Evolutionary conservation across 2,113 vertebrate genomes (phyloP).

Genomic region (Pygoscelis adeliae): DNA sequence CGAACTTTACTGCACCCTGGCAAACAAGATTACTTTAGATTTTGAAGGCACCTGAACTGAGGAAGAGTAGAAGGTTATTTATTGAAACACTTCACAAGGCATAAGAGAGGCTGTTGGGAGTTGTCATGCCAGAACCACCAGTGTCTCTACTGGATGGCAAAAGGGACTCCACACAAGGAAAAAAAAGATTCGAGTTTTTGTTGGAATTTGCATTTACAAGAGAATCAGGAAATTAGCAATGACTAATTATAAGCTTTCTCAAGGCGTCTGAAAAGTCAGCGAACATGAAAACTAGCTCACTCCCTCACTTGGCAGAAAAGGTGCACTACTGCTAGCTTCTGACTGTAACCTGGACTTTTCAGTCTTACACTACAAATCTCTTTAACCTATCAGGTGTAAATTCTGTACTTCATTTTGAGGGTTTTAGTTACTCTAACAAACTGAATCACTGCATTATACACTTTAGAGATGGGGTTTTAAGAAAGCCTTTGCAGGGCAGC

Average conservation of each 20-base stretch:
- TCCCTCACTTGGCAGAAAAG: neutral
- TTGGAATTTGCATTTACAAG: neutral
- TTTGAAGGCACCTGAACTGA: neutral
- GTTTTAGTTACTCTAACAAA: neutral
- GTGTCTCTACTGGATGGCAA: neutral
- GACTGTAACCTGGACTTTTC: fast-evolving
- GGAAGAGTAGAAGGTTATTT: neutral
- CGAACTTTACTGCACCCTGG: neutral
- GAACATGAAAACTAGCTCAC: neutral
- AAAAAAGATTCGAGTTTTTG: neutral
- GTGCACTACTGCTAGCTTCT: neutral
- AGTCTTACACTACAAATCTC: too few relatives aligned
- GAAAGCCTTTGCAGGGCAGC: neutral
- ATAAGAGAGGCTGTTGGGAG: neutral
- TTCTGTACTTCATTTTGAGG: neutral
- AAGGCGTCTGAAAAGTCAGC: neutral
- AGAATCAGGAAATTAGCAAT: neutral
- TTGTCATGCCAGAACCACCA: neutral
- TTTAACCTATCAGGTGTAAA: fast-evolving
- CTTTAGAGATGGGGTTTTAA: neutral
- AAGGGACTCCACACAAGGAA: neutral
- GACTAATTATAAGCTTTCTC: neutral
- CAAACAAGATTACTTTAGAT: neutral
- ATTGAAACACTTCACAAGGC: neutral
- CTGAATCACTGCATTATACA: neutral